Base-by-base conservation (phyloP, 2,113 vertebrate genomes). In the Mixornis gularis region DNA sequence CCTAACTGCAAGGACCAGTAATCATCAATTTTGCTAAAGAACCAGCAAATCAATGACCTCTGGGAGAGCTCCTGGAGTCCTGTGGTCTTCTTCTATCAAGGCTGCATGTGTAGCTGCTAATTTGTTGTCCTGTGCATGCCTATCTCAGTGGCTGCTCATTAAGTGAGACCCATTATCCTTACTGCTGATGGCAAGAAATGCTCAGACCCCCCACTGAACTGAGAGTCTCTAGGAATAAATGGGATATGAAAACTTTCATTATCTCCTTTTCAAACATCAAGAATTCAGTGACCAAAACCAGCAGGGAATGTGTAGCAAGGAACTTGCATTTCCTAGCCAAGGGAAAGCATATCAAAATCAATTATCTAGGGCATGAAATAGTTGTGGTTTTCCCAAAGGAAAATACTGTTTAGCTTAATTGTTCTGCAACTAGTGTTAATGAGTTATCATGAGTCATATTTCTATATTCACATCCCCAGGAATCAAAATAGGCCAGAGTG, bases 271-370 rank as follows among this genome's bases (percentile, higher is more conserved):
- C 49, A 44, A 79, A 62, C 49, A 26, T n/a, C n/a, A 88, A 53
- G 52, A 92, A 90, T 65, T 53, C 65, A 79, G 86, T 79, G 65
- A 86, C 65, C 65, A 84, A 90, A 94, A 10, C 22, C 65, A 93
- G 80, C 79, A 89, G 86, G 73, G 85, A 69, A 73, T 21, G 36
- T 36, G 6, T 30, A 90, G 44, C 53, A 74, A 88, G 77, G 49
- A 89, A 51, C 49, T 68, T 85, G 77, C 55, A 51, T 79, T 80
- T 93, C 62, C 49, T 27, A 90, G 44, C 73, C 56, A 76, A 92
- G 62, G 27, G 29, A 85, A 92, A 93, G 14, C 82, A 74, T 78
- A 60, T 24, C 13, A 68, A 88, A 84, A 84, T 87, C 66, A 72
- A 20, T 89, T 90, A 92, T 87, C 40, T 81, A 49, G 69, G 88